Base-by-base conservation (phyloP, 2,113 vertebrate genomes). In the Sylvilagus bachmani region DNA sequence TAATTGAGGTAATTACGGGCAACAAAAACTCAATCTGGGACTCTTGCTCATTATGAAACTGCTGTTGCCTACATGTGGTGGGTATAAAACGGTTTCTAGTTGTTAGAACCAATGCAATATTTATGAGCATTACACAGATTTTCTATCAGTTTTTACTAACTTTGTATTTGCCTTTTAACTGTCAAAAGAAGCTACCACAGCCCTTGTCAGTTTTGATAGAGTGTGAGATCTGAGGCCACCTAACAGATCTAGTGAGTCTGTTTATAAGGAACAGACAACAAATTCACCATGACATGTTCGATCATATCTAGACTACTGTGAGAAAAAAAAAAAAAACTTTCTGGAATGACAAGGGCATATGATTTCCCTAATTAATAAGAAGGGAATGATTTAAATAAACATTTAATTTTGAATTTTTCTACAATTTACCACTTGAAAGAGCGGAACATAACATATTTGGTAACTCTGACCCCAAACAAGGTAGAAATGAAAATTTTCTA, bases 1-100 rank as follows among this genome's bases (percentile, higher is more conserved):
- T 77, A 81, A 92, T 58, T 87, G 58, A 96, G n/a, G 12, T 86
- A 87, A 93, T 69, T 94, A 71, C 6, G 27, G 11, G 93, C 73
- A 91, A 75, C 78, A 81, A 93, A 94, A 85, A 88, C 38, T 70
- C 87, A 90, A 82, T 73, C 73, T 86, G 58, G 55, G 12, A 31
- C 9, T 89, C 70, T 88, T 86, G 69, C 69, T 93, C 25, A 75
- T 78, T 92, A 44, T 79, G 25, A 6, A 92, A 85, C 29, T 79
- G 12, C 11, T 90, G 6, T 67, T 82, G 11, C 1, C 9, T 83
- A 78, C 24, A 70, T 33, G 38, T 55, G 2, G 9, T 87, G 14
- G 38, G 11, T 93, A 69, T 78, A 89, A 83, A 79, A 92, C 25
- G 1, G 29, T 91, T 85, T 16, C 10, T 11, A 36, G n/a, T 62